Evolutionary conservation across 2,797 vertebrate species (phyloP).

Genomic region (Microctenopoma steveboyesi): DNA sequence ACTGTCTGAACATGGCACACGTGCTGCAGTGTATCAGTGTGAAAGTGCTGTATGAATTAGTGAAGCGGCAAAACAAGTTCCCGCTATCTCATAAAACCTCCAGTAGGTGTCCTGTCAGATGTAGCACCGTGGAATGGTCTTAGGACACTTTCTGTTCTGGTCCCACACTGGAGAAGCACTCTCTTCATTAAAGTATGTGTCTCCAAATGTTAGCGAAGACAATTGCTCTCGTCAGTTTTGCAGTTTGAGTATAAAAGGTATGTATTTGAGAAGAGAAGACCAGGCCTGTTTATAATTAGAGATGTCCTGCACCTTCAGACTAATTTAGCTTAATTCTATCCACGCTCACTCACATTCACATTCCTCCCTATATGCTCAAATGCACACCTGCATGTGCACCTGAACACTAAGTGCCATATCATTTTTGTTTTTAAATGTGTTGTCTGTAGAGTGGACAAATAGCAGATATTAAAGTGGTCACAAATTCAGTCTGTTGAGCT

Average conservation of each 20-base stretch:
- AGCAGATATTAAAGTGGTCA: slow-evolving; percentile 1
- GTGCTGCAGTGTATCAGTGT: slow-evolving; percentile 27
- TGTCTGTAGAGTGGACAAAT: not conserved
- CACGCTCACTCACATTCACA: not conserved
- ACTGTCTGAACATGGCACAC: slow-evolving; percentile 29
- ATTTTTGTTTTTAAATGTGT: not conserved
- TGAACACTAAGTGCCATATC: not conserved
- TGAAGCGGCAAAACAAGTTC: slow-evolving; percentile 69
- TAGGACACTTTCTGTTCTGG: slow-evolving; percentile 58
- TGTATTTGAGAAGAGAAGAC: slow-evolving; percentile 41
- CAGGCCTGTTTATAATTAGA: slow-evolving; percentile 65
- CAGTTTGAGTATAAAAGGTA: slow-evolving; percentile 40
- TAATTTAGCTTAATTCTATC: slow-evolving; percentile 22
- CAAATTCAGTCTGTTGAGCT: not conserved
- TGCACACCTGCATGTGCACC: not conserved
- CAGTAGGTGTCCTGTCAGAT: slow-evolving; percentile 69
- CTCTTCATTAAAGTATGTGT: slow-evolving; percentile 72
- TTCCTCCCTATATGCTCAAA: not conserved
- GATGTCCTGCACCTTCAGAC: slow-evolving; percentile 28
- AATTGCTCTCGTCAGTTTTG: slow-evolving; percentile 61
- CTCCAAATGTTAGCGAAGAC: slow-evolving; percentile 54
- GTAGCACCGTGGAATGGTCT: slow-evolving; percentile 46
- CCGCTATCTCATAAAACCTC: slow-evolving; percentile 60
- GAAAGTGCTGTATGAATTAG: slow-evolving; percentile 62
- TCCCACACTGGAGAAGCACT: slow-evolving; percentile 55